Evolutionary conservation across 1,140 invertebrate genomes (phyloP).

Genomic region (Cydia splendana): DNA sequence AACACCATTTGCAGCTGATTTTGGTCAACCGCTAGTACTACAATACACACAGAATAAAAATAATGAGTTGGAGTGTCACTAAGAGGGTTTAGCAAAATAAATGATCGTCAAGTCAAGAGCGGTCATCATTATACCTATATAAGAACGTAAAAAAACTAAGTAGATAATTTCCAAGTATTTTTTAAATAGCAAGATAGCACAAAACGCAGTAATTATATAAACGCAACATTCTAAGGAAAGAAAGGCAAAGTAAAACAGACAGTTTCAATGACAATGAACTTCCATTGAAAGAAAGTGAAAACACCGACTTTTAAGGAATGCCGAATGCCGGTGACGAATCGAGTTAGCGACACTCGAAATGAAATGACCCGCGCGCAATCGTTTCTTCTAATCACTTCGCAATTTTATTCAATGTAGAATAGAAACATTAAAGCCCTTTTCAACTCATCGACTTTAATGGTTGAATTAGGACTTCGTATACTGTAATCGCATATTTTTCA

Average conservation of each 20-base stretch:
- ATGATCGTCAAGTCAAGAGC: too few species aligned
- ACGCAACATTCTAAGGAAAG: background rate
- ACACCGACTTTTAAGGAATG: conserved; percentile 27
- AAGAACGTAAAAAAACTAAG: too few species aligned
- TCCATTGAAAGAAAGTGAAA: conserved; percentile 21
- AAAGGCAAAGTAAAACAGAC: background rate
- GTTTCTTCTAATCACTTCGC: conserved; percentile 16
- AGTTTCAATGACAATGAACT: conserved; percentile 14
- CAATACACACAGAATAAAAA: too few species aligned
- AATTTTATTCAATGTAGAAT: background rate
- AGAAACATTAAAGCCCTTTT: background rate
- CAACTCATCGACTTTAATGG: too few species aligned
- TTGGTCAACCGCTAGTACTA: too few species aligned
- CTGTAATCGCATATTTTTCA: too few species aligned
- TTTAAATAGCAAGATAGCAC: background rate
- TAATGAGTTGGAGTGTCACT: too few species aligned
- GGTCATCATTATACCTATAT: too few species aligned
- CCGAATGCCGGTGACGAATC: conserved; percentile 31
- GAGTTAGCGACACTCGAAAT: conserved; percentile 2
- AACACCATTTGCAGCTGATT: too few species aligned
- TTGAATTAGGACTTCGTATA: too few species aligned
- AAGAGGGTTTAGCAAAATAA: too few species aligned
- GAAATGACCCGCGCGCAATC: background rate
- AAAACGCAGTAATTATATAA: background rate
- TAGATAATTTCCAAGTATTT: too few species aligned